Conservation (phyloP, 2,113 vertebrate species). For the Sminthopsis crassicaudata region DNA sequence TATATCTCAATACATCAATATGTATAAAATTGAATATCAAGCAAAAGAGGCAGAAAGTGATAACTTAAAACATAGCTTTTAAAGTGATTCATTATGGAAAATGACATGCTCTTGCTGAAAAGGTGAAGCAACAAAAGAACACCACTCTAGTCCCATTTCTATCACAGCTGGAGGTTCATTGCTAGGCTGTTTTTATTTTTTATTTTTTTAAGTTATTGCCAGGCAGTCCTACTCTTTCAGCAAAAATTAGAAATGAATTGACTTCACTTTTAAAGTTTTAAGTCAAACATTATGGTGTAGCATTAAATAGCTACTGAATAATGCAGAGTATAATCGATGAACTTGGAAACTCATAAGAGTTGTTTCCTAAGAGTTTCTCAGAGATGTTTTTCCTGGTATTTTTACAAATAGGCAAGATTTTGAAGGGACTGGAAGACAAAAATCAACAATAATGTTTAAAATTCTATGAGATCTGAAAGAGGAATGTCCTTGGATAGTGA, state of each 20-base stretch:
- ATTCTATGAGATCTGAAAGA: background rate
- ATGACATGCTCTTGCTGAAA: background rate
- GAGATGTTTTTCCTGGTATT: background rate
- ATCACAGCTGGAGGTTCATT: slow-evolving; percentile 23
- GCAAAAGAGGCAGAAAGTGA: slow-evolving; percentile 2
- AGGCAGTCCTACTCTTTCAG: slow-evolving; percentile 12
- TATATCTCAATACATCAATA: background rate
- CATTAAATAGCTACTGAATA: slow-evolving; percentile 16
- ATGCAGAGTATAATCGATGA: slow-evolving; percentile 12
- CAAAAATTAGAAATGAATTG: slow-evolving; percentile 39
- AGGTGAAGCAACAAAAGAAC: background rate
- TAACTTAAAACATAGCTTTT: slow-evolving; percentile 13
- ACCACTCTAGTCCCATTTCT: slow-evolving; percentile 19
- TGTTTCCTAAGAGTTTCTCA: slow-evolving; percentile 16
- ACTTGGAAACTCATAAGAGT: slow-evolving; percentile 11
- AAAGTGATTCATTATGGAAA: slow-evolving; percentile 30
- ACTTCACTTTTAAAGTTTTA: slow-evolving; percentile 62
- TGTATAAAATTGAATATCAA: slow-evolving; percentile 2
- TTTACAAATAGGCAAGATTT: background rate
- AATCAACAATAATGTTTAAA: background rate
- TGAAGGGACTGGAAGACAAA: background rate
- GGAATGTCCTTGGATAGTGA: background rate
- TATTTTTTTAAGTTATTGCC: slow-evolving; percentile 26
- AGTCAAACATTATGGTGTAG: slow-evolving; percentile 7
- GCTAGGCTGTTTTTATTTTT: slow-evolving; percentile 33